phyloP scores from a whole-genome alignment of 1,140 invertebrate genomes.

The Drosophila simulans region DNA sequence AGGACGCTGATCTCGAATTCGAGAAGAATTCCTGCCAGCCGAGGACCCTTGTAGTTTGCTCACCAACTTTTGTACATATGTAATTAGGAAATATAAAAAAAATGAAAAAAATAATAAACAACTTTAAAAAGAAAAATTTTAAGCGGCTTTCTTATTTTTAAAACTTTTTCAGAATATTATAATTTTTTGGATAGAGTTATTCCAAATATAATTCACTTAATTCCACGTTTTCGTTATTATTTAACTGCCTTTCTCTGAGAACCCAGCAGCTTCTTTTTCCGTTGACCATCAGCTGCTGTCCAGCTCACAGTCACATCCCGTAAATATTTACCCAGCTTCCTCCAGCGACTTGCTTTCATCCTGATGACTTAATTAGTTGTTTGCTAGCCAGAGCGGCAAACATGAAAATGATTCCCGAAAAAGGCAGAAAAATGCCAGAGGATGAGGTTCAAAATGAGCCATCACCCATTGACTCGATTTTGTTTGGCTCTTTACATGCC shows the following conservation, averaged over 20 bases:
- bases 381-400: constrained; percentile 64
- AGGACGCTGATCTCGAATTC: background rate
- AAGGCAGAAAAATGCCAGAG: constrained; percentile 22
- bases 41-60: constrained; percentile 46
- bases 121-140: constrained; percentile 9
- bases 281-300: constrained; percentile 15
- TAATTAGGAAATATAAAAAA: background rate
- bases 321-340: constrained; percentile 44
- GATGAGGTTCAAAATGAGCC: constrained; percentile 57
- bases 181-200: background rate
- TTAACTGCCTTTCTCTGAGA: background rate
- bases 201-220: no score
- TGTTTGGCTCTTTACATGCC: constrained; percentile 80
- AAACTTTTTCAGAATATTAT: background rate
- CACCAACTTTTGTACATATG: constrained; percentile 23
- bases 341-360: constrained; percentile 44
- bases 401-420: constrained; percentile 55
- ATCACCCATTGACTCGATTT: constrained; percentile 65
- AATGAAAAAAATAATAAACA: constrained; percentile 41
- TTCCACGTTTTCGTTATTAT: background rate
- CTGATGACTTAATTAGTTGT: constrained; percentile 79
- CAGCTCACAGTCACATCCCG: constrained; percentile 21
- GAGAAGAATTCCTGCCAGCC: constrained; percentile 17
- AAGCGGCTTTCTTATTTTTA: constrained; percentile 5
- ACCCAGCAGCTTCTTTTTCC: constrained; percentile 9